Conservation (phyloP, 2,113 vertebrate genomes). For the Ascaphus truei region DNA sequence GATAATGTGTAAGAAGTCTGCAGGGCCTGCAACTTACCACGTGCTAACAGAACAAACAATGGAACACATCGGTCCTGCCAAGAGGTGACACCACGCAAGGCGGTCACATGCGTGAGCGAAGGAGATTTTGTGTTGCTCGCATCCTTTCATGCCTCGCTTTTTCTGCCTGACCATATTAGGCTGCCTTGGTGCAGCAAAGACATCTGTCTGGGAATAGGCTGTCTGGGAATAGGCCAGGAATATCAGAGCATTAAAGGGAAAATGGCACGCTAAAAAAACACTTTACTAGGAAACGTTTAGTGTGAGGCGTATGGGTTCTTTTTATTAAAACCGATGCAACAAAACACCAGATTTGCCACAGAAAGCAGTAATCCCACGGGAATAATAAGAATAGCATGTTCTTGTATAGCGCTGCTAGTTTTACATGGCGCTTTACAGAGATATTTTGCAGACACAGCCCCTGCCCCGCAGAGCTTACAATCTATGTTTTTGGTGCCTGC, state of each 20-base stretch:
- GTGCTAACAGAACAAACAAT: background rate
- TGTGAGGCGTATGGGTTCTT: too few relatives aligned
- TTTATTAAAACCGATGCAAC: too few relatives aligned
- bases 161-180: slow-evolving; percentile 21
- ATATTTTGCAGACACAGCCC: too few relatives aligned
- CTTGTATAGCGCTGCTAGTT: too few relatives aligned
- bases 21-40: background rate
- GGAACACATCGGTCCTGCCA: background rate
- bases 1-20: background rate
- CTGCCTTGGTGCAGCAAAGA: background rate
- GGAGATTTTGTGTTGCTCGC: background rate
- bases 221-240: slow-evolving; percentile 13
- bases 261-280: background rate
- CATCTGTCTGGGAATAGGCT: slow-evolving; percentile 28
- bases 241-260: background rate
- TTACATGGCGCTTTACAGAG: too few relatives aligned
- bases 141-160: background rate
- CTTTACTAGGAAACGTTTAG: too few relatives aligned
- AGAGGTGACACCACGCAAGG: background rate
- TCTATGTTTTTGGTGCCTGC: too few relatives aligned
- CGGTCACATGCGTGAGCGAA: background rate
- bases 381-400: too few relatives aligned
- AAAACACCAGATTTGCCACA: too few relatives aligned
- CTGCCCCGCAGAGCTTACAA: too few relatives aligned
- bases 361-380: too few relatives aligned